phyloP scores from a whole-genome alignment of 2,888 invertebrate species.

The Julus scandinavius region DNA sequence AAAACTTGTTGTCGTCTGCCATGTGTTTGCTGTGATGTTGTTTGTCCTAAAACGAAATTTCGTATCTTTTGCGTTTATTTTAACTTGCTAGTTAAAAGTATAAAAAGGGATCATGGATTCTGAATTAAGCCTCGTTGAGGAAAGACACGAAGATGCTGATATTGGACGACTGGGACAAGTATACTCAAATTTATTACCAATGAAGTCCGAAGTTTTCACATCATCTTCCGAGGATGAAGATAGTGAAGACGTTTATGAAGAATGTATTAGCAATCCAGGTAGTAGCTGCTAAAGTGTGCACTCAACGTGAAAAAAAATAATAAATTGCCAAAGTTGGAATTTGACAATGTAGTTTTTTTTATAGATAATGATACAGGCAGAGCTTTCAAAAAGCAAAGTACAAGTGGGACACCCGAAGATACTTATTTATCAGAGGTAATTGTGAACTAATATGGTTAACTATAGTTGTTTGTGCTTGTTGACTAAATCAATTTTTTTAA shows the following conservation, averaged over 20 bases:
- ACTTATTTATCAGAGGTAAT: background rate
- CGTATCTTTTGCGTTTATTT: too few species aligned
- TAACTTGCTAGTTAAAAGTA: too few species aligned
- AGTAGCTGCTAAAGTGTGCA: too few species aligned
- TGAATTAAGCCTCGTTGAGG: background rate
- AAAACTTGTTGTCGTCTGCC: too few species aligned
- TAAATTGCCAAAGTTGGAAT: too few species aligned
- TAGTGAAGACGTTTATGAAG: background rate
- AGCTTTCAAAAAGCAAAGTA: background rate
- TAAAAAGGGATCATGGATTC: background rate
- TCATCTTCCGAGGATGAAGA: slow-evolving; percentile 5
- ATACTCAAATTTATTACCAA: background rate
- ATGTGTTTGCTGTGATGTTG: too few species aligned
- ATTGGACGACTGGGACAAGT: background rate
- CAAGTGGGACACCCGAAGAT: background rate
- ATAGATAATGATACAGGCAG: background rate
- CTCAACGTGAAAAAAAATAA: too few species aligned
- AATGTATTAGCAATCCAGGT: background rate
- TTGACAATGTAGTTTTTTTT: background rate
- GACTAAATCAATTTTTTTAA: background rate
- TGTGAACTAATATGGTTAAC: background rate
- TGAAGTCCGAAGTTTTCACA: background rate
- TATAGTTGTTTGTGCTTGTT: background rate
- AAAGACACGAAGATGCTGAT: background rate
- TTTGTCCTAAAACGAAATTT: too few species aligned